Evolutionary conservation across 2,888 invertebrate species (phyloP), one percentile per base, ranked within the genome.

Genomic region (Autographa gamma): DNA sequence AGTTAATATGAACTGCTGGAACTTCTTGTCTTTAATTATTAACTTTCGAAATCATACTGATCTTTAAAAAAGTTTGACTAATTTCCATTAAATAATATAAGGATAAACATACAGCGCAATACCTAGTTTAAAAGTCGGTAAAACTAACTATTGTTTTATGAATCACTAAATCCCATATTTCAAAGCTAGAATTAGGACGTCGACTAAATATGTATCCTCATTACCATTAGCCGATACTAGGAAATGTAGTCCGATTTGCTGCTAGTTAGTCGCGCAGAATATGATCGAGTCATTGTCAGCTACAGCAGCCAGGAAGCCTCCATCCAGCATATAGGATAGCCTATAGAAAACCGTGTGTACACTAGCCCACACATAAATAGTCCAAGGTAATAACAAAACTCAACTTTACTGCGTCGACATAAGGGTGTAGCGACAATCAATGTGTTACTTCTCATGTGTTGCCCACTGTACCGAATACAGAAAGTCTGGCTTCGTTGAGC

Each of bases 241-340:
- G 4, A 69, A 62, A 64, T 61, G 16, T 58, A 60, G 56, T 71
- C 66, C 52, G 16, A 66, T 66, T 79, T 63, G 43, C 31, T 43
- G 61, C 43, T 11, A 63, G 9, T 68, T 16, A 41, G 18, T 6
- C 34, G 34, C 41, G 31, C 56, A 62, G 18, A 18, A 38, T 60
- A 54, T n/a, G 66, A 77, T 60, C 56, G 62, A 65, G 52, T 48
- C 59, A 72, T 67, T 62, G 31, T 58, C 18, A 52, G n/a, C 19
- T 16, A 63, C 56, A 60, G 34, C 14, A 8, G 19, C 16, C 31
- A 71, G 43, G 31, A 48, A 58, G 14, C 13, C 43, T 14, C 7
- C 16, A 71, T 4, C 54, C 18, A 54, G 19, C 19, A 11, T 56
- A 56, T 9, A 19, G 54, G 19, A 18, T 19, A 9, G 19, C 62